Evolutionary conservation across 2,888 invertebrate species (phyloP), one percentile per base, ranked within the genome.

Genomic region (Leucoptera coffeella): DNA sequence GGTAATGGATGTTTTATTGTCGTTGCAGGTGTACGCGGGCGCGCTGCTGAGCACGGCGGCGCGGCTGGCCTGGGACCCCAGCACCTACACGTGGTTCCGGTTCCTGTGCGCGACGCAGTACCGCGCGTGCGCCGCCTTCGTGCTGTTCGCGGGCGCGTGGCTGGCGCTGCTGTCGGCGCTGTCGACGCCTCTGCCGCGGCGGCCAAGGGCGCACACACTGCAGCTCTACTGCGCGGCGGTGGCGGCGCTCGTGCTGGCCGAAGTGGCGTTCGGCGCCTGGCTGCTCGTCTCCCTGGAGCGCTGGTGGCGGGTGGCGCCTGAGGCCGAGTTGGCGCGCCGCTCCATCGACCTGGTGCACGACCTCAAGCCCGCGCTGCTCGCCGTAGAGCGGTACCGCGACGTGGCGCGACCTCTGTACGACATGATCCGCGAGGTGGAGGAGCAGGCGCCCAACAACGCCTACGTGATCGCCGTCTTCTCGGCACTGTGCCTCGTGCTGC

Each of bases 31-130:
- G 67, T 69, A 64, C 58, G 54, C 55, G 45, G 67, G 67, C 38
- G 67, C 67, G 41, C 50, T 69, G 51, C 56, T 69, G 47, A 56
- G 64, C 43, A 69, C 67, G 41, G 64, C 65, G 45, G 67, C 65
- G 49, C 60, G 67, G 41, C 59, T 67, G 39, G 58, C 64, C 39
- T 67, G 67, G 67, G 67, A 67, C 52, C 67, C 67, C 31, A 60
- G 60, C 57, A 67, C 67, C 17, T 67, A 65, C 59, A 43, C 62
- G 40, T 65, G 65, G 67, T 64, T 67, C 54, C 53, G 67, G 19
- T 67, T 57, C 56, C 50, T 67, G 50, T 62, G 62, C 49, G 57
- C 37, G 37, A 49, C 58, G 50, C 67, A 67, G 59, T 67, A 67
- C 57, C 61, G 58, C 47, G 67, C 47, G 34, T 59, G 62, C 20